Base-by-base conservation (phyloP, 1,140 invertebrate genomes). In the Drosophila pandora region DNA sequence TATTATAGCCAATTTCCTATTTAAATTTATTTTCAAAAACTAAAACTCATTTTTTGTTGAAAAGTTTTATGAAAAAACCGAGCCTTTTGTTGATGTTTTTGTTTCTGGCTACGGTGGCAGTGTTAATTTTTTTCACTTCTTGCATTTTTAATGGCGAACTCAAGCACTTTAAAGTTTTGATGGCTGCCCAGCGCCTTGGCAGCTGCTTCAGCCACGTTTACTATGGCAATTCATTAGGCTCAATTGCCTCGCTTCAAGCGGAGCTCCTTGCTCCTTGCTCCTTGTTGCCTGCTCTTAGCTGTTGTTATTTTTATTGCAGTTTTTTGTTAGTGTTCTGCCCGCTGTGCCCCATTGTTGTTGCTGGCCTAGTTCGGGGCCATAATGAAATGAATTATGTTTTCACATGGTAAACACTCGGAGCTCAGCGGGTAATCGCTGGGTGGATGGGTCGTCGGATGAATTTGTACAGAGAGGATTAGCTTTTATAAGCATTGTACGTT, bases 111-210 rank as follows among this genome's bases (percentile, higher is more conserved):
- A 49, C 69, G 30, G 21, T 47, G 64, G 22, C 23, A 65, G 61
- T 54, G 60, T 52, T 68, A 37, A 68, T 49, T 57, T 69, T 69
- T 68, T 47, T 69, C 47, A 39, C 49, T 21, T 65, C 61, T 21
- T 39, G 30, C 25, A 68, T 69, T 69, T 69, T 69, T 69, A 69
- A 69, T 69, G 63, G 63, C 63, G 25, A 69, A 65, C 49, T 53
- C 52, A 39, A 50, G 82, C 82, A 85, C 73, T 85, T 85, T 85
- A 84, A 84, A 84, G 62, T 84, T 84, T 84, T 80, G 80, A 84
- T 83, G 52, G 70, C 60, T 70, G 9, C 9, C 10, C 17, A 72
- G 67, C 67, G 62, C 56, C 63, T 81, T 49, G 77, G 59, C 76
- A 62, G 72, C 72, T 77, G 68, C 60, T 80, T 69, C 60, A 67